These are phyloP conservation scores for Idaea dimidiata DNA, from an alignment of 2,888 invertebrate species.

Conservation along the genomic window DNA sequence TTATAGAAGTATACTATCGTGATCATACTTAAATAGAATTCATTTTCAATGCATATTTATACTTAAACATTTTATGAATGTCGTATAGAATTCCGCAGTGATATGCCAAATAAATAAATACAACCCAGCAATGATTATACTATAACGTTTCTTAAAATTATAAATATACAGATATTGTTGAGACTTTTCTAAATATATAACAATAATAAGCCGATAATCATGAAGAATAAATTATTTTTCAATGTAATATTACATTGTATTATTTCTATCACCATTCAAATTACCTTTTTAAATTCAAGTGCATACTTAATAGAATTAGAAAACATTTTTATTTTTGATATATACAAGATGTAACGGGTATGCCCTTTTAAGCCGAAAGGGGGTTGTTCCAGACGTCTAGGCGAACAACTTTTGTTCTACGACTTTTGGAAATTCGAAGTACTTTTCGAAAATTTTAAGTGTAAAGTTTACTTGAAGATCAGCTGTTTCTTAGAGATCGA, in stretches of 20 bases:
- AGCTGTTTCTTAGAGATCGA: too few relatives aligned
- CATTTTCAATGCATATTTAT: constrained; percentile 31
- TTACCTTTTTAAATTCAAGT: neutral
- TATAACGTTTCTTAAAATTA: constrained; percentile 72
- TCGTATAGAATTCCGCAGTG: constrained; percentile 72
- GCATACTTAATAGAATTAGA: neutral
- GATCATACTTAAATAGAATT: constrained; percentile 17
- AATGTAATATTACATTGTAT: constrained; percentile 60
- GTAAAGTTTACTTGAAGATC: too few relatives aligned
- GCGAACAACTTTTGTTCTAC: too few relatives aligned
- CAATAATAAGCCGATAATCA: constrained; percentile 71
- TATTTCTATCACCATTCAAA: constrained; percentile 36
- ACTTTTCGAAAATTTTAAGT: too few relatives aligned
- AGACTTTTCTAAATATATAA: constrained; percentile 79
- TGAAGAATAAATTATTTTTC: constrained; percentile 79
- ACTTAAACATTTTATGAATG: constrained; percentile 59
- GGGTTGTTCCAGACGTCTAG: too few relatives aligned
- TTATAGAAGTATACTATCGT: constrained; percentile 18
- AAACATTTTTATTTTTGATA: neutral
- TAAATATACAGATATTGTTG: constrained; percentile 79
- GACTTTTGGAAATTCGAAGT: too few relatives aligned
- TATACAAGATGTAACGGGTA: too few relatives aligned
- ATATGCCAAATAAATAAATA: constrained; percentile 71
- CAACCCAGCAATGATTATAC: constrained; percentile 74
- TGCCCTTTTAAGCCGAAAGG: too few relatives aligned